phyloP scores from a whole-genome alignment of 2,888 invertebrate species.

The Synanthedon tipuliformis region DNA sequence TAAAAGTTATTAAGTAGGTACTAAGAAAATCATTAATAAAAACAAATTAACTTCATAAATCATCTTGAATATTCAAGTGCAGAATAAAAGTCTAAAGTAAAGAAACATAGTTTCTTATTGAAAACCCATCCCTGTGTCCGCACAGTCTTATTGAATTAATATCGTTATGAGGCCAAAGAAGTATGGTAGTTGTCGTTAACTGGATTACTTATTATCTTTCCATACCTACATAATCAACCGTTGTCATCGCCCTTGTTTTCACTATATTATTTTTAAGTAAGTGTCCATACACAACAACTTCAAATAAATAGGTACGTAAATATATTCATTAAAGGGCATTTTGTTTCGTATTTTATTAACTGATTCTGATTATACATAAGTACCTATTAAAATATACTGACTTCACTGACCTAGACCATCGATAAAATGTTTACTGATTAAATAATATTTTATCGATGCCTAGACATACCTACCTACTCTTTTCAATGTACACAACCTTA shows the following conservation, averaged over 20 bases:
- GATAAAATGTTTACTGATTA: no score
- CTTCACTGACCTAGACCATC: no score
- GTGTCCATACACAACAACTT: no score
- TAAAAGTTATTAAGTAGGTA: background rate
- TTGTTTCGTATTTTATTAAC: no score
- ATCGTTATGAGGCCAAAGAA: constrained; percentile 43
- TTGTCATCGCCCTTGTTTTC: background rate
- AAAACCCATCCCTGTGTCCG: constrained; percentile 29
- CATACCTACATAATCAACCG: background rate
- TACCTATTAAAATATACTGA: no score
- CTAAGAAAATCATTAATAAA: background rate
- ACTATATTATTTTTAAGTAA: no score
- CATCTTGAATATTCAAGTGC: background rate
- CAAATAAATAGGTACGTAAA: no score
- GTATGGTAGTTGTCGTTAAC: constrained; percentile 36
- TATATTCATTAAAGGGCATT: no score
- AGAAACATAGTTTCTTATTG: background rate
- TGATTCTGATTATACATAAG: no score
- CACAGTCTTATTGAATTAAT: constrained; percentile 40
- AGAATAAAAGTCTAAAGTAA: background rate
- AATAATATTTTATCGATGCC: no score
- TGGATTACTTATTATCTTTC: constrained; percentile 30
- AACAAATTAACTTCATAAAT: background rate
- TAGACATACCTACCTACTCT: no score
- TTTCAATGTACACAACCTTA: no score